Evolutionary conservation across 1,140 invertebrate species (phyloP).

Genomic region (Drosophila subpulchrella): DNA sequence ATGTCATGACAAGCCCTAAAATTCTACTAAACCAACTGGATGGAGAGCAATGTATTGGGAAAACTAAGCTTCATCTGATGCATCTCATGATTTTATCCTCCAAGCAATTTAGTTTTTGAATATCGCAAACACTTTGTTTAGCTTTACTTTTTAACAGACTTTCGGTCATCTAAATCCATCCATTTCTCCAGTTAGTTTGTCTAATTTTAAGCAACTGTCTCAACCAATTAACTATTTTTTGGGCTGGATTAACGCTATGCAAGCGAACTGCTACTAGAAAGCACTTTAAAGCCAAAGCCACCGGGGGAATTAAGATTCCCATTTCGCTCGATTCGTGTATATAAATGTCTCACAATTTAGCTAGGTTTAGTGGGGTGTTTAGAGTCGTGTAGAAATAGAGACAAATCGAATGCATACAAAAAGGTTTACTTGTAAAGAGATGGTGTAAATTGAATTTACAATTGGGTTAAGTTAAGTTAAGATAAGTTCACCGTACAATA

Average conservation of each 20-base stretch:
- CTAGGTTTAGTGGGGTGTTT: slow-evolving; percentile 32
- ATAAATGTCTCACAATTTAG: slow-evolving; percentile 53
- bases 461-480: slow-evolving; percentile 29
- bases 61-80: neutral
- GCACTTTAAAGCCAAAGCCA: slow-evolving; percentile 65
- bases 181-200: slow-evolving; percentile 6
- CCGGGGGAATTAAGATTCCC: slow-evolving; percentile 1
- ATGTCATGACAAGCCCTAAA: slow-evolving; percentile 20
- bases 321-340: slow-evolving; percentile 32
- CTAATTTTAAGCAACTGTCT: slow-evolving; percentile 23
- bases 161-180: neutral
- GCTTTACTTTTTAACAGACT: neutral
- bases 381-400: slow-evolving; percentile 44
- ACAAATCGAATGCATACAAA: slow-evolving; percentile 61
- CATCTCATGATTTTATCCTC: neutral
- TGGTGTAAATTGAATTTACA: slow-evolving; percentile 79
- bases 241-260: slow-evolving; percentile 36
- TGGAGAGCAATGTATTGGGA: neutral
- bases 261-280: slow-evolving; percentile 68
- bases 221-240: neutral
- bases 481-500: slow-evolving; percentile 32
- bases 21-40: slow-evolving; percentile 16
- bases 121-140: neutral
- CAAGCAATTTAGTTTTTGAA: slow-evolving; percentile 2
- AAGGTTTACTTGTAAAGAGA: slow-evolving; percentile 39